Percentiles rank a stretch among this genome's conserved stretches.
phyloP scores from a whole-genome alignment of 2,888 invertebrate genomes.

The Prosopocoilus inquinatus region DNA sequence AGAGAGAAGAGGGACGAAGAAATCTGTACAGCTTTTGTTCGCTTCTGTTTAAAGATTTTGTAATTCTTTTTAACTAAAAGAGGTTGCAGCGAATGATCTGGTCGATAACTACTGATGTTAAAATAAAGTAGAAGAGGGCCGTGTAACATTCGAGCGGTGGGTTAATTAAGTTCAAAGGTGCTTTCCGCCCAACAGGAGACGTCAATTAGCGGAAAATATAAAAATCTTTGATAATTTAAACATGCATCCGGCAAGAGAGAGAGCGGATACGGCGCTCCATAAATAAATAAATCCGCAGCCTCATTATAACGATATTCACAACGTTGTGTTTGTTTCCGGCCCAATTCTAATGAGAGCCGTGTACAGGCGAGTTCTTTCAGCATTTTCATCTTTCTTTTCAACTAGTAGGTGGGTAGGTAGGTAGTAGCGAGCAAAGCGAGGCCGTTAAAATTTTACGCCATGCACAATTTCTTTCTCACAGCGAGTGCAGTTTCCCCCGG shows the following conservation, averaged over 20 bases:
- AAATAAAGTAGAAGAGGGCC: too few relatives aligned
- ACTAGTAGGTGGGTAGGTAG: too few relatives aligned
- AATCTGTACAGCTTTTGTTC: too few relatives aligned
- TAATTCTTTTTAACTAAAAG: too few relatives aligned
- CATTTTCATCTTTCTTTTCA: slow-evolving; percentile 2
- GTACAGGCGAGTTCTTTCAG: slow-evolving; percentile 11
- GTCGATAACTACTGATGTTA: too few relatives aligned
- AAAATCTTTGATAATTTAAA: slow-evolving; percentile 19
- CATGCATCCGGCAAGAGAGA: slow-evolving; percentile 2
- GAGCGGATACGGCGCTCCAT: slow-evolving; percentile 4
- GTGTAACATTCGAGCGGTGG: too few relatives aligned
- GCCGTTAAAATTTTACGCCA: slow-evolving; percentile 26
- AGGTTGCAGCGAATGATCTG: too few relatives aligned
- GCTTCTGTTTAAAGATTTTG: too few relatives aligned
- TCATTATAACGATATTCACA: slow-evolving; percentile 27
- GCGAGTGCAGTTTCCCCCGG: slow-evolving; percentile 21
- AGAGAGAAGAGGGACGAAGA: too few relatives aligned
- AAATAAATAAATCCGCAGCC: slow-evolving; percentile 22
- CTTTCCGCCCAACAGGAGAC: slow-evolving; percentile 18
- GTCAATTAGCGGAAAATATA: slow-evolving; percentile 18
- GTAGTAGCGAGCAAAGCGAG: slow-evolving; percentile 22
- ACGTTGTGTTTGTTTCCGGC: slow-evolving; percentile 18
- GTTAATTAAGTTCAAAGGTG: neutral
- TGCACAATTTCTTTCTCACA: slow-evolving; percentile 24
- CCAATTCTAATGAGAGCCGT: slow-evolving; percentile 16